Evolutionary conservation across 1,140 invertebrate genomes (phyloP).

Genomic region (Cyclina sinensis): DNA sequence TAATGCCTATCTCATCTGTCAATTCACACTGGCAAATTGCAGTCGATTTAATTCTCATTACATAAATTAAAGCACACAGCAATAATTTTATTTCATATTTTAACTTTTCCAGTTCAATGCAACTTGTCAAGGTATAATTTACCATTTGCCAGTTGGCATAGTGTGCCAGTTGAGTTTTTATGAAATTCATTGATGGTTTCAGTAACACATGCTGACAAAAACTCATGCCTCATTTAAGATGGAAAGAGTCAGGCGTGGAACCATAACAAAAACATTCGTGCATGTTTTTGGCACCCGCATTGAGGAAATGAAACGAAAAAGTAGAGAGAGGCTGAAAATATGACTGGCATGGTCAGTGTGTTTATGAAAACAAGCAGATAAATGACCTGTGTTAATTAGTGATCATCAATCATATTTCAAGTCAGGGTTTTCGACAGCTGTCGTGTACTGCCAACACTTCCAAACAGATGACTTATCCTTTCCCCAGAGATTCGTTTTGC

Average conservation of each 20-base stretch:
- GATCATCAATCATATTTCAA: background rate
- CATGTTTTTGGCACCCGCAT: background rate
- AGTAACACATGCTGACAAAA: background rate
- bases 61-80: background rate
- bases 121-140: background rate
- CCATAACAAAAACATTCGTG: background rate
- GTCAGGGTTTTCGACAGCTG: background rate
- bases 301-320: background rate
- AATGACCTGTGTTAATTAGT: background rate
- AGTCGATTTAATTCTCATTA: background rate
- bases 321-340: background rate
- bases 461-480: no score
- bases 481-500: no score
- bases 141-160: background rate
- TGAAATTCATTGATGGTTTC: background rate
- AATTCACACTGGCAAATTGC: background rate
- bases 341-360: constrained; percentile 5
- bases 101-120: background rate
- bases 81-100: background rate
- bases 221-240: background rate
- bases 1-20: background rate
- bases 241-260: no score
- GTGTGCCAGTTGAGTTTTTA: background rate
- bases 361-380: background rate
- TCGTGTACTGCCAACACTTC: no score